Conservation (phyloP, 2,888 invertebrate genomes). For the Nematopogon swammerdamellus region DNA sequence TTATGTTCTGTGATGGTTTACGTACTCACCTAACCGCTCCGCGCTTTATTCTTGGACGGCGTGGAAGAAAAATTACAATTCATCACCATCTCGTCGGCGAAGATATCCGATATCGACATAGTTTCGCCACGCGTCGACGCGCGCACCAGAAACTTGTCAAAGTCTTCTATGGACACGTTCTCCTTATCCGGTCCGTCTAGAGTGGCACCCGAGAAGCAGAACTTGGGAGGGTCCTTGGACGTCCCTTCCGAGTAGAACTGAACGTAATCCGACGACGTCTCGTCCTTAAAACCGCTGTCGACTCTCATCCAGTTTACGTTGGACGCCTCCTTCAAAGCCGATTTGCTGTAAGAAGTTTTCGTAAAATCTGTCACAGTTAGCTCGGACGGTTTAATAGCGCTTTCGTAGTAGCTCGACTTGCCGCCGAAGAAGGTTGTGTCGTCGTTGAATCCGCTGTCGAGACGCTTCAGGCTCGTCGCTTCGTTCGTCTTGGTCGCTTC, state of each 20-base stretch:
- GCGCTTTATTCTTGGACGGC: slow-evolving; percentile 42
- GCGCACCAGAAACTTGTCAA: slow-evolving; percentile 27
- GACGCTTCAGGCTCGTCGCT: slow-evolving; percentile 30
- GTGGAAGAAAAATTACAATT: slow-evolving; percentile 49
- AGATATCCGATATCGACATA: slow-evolving; percentile 45
- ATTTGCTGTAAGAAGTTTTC: slow-evolving; percentile 21
- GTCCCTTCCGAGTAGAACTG: slow-evolving; percentile 31
- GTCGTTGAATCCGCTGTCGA: slow-evolving; percentile 46
- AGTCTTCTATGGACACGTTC: slow-evolving; percentile 26
- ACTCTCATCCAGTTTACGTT: slow-evolving; percentile 45
- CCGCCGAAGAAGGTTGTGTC: slow-evolving; percentile 33
- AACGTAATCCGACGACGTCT: slow-evolving; percentile 35
- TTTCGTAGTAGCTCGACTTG: slow-evolving; percentile 46
- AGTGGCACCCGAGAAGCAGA: slow-evolving; percentile 27
- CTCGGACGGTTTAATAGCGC: slow-evolving; percentile 52
- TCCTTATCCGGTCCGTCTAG: slow-evolving; percentile 27
- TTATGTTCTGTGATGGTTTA: no score
- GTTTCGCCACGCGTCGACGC: slow-evolving; percentile 28
- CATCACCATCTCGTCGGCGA: slow-evolving; percentile 41
- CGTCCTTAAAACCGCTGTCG: slow-evolving; percentile 49
- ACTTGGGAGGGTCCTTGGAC: slow-evolving; percentile 21
- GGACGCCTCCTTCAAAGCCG: slow-evolving; percentile 40
- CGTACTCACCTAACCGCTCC: slow-evolving; percentile 13
- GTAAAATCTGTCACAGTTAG: slow-evolving; percentile 34
- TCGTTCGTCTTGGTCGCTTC: slow-evolving; percentile 22